Evolutionary conservation across 2,888 invertebrate genomes (phyloP), one percentile per base, ranked within the genome.

Genomic region (Octonoba sinensis): DNA sequence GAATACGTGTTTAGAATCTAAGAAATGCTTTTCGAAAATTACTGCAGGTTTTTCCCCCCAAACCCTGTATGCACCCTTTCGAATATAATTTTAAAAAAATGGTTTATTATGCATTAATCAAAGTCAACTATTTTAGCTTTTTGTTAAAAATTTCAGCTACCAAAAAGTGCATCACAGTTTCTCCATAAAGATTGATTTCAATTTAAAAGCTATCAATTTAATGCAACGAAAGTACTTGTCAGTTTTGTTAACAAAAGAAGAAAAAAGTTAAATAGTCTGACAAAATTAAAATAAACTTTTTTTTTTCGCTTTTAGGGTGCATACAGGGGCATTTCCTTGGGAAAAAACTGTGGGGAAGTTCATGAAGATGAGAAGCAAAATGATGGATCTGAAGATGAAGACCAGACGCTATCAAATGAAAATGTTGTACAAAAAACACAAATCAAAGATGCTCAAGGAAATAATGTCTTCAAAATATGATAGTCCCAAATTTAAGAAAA

Each of bases 361-460:
- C 22, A 22, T 59, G 59, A 59, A 59, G 59, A 59, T 59, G 15
- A 59, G 22, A 59, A 24, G 20, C 18, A 59, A 24, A 59, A 18
- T 59, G 59, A 16, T 16, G 22, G 59, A 59, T 24, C 8, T 59
- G 22, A 59, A 59, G 59, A 20, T 22, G 59, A 59, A 59, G 59
- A 59, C 59, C 20, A 18, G 22, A 13, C 22, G 59, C 6, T 59
- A 59, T 24, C 59, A 59, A 59, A 59, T 59, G 59, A 59, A 59
- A 59, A 59, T 59, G 59, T 24, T 59, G 20, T 59, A 59, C 24
- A 59, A 59, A 59, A 59, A 59, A 22, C 59, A 59, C 59, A 59
- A 59, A 24, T 59, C 59, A 59, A 20, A 59, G 59, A 59, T 59
- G 22, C 22, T 59, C 16, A 59, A 59, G 22, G 59, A 59, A 24